Base-by-base conservation (phyloP, 2,888 invertebrate genomes). In the Platycheirus albimanus region DNA sequence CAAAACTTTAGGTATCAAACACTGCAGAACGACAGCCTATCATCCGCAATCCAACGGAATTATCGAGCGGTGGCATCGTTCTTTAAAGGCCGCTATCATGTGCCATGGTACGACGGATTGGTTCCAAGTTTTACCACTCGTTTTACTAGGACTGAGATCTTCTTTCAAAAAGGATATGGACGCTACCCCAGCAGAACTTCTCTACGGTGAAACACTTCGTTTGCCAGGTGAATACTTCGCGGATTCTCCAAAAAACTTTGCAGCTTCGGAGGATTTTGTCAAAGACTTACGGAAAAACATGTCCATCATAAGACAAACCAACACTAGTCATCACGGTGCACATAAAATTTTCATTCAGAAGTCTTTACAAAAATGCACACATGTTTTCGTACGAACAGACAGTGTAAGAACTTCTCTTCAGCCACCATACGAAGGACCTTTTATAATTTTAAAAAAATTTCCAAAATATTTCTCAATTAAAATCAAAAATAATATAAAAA, bases 51-150 rank as follows among this genome's bases (percentile, higher is more conserved):
- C 88, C 0, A 91, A 91, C 52, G 90, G 90, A 0, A 86, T 90
- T 67, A 86, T 91, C 1, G 90, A 91, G 71, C 75, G 90, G 3
- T 87, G 88, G 58, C 90, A 91, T 74, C 85, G 91, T 1, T 86
- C 87, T 7, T 67, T 91, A 43, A 91, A 90, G 84, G 52, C 77
- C 86, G 89, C 0, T 4, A 67, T 75, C 0, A 75, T 54, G 69
- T 85, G 86, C 41, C 85, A 86, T 20, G 74, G 2, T 70, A 64
- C n/a, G 0, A 56, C 77, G 7, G 56, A 80, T 19, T 89, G 89
- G 88, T 45, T 80, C 0, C 81, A 85, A 8, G 69, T 77, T 3
- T 85, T 91, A 15, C 89, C 89, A 0, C 72, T 85, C 3, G 87
- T 90, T 5, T 75, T 90, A 0, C 78, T 90, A 2, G 89, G 88